Evolutionary conservation across 2,113 vertebrate genomes (phyloP).

Genomic region (Pomatostomus ruficeps): DNA sequence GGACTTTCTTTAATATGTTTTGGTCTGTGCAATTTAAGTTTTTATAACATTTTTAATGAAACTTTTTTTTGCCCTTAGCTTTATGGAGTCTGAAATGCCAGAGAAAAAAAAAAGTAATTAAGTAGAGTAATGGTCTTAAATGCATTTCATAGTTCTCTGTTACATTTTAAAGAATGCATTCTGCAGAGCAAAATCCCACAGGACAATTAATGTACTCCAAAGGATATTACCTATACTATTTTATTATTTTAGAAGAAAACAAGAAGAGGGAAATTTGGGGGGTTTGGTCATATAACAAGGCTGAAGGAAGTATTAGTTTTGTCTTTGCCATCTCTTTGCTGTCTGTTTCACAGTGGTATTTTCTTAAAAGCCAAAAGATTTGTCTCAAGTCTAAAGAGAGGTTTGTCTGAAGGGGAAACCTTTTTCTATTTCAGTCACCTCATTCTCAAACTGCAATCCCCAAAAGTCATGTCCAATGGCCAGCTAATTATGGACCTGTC

Average conservation of each 20-base stretch:
- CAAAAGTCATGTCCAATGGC: neutral
- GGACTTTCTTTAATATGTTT: neutral
- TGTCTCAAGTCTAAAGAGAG: neutral
- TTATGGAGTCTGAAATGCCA: neutral
- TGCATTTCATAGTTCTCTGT: neutral
- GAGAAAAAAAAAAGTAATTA: conserved; percentile 4
- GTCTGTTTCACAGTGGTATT: neutral
- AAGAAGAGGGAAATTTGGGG: neutral
- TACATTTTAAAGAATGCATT: neutral
- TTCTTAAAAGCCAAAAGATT: neutral
- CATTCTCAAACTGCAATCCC: neutral
- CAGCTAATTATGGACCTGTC: neutral
- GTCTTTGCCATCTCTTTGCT: neutral
- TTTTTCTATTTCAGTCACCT: neutral
- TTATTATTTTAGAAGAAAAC: neutral
- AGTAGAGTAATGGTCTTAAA: neutral
- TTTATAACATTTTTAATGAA: conserved; percentile 18
- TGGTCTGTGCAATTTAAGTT: neutral
- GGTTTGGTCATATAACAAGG: neutral
- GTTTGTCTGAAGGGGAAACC: neutral
- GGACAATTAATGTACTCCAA: neutral
- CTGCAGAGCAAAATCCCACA: neutral
- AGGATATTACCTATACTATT: neutral
- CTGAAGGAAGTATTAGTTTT: neutral
- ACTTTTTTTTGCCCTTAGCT: neutral